Base-by-base conservation (phyloP, 2,888 invertebrate species). In the Hydrotaea cyrtoneurina region DNA sequence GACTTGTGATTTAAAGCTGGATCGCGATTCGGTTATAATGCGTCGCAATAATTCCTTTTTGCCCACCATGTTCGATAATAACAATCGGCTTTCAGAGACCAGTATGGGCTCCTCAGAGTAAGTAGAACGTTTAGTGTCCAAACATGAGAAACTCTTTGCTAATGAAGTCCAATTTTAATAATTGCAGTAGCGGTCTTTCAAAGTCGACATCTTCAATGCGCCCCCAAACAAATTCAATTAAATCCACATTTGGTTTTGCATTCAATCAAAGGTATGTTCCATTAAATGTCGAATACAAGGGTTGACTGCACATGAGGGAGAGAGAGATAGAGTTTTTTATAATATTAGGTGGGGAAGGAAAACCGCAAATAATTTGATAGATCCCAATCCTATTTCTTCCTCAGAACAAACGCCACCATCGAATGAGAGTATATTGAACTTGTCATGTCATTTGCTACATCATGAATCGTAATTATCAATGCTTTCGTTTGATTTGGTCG, bases 1-100 rank as follows among this genome's bases (percentile, higher is more conserved):
- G 94, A 93, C 94, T 15, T 95, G 94, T 89, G 95, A 95, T 92
- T 92, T 95, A 55, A 95, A 95, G 92, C 92, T 94, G 86, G 95
- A 95, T 86, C 93, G 92, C 39, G 93, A 94, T n/a, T 92, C 93
- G 72, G 94, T 95, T 50, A 93, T 94, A 19, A 93, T 95, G 93
- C 92, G 95, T 81, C 93, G 94, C 86, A 94, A 94, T 83, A 92
- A 93, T 79, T 89, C 90, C 0, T 89, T 90, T 55, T 86, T 91
- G 81, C 93, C 93, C 55, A 93, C 93, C 36, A 91, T 90, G 74
- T 89, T 90, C 31, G 92, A 92, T 86, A 88, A 89, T 75, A 90
- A 88, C 80, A 93, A 94, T 88, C 92, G 94, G 15, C 88, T 94
- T 43, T 94, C 95, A 0, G 94, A 94, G 88, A 93, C 94, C 31